Percentiles rank a stretch among this genome's conserved stretches.
Evolutionary conservation across 2,113 vertebrate species (phyloP).

Genomic region (Embiotoca jacksoni): DNA sequence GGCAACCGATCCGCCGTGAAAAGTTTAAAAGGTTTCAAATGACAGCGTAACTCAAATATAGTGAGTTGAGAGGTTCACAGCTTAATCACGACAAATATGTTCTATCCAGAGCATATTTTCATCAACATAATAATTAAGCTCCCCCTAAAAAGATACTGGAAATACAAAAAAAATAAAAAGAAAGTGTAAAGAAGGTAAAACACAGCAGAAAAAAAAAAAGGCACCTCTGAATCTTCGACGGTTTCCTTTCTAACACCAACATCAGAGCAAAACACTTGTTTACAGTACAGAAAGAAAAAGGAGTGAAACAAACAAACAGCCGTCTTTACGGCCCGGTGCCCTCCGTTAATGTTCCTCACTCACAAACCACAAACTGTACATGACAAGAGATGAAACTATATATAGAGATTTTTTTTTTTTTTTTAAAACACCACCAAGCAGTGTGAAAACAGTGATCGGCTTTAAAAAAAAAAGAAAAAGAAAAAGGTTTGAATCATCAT

Average conservation of each 20-base stretch:
- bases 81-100: conserved; percentile 82
- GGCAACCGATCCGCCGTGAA: conserved; percentile 17
- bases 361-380: conserved; percentile 67
- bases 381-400: conserved; percentile 60
- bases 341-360: conserved; percentile 33
- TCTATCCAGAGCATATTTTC: conserved; percentile 76
- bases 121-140: conserved; percentile 77
- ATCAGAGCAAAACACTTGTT: conserved; percentile 48
- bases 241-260: conserved; percentile 31
- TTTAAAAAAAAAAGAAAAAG: conserved; percentile 36
- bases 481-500: conserved; percentile 44
- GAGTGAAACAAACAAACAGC: conserved; percentile 42
- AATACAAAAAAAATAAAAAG: conserved; percentile 34
- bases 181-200: conserved; percentile 20
- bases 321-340: conserved; percentile 40
- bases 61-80: conserved; percentile 82
- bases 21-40: conserved; percentile 42
- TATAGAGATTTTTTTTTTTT: conserved; percentile 1
- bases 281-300: conserved; percentile 61
- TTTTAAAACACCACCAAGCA: conserved; percentile 49
- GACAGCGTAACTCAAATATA: conserved; percentile 77
- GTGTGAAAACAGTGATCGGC: conserved; percentile 62
- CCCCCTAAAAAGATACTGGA: conserved; percentile 67
- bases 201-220: conserved; percentile 72
- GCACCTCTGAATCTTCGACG: conserved; percentile 75